Evolutionary conservation across 2,888 invertebrate species (phyloP).

Genomic region (Escarpia spicata): DNA sequence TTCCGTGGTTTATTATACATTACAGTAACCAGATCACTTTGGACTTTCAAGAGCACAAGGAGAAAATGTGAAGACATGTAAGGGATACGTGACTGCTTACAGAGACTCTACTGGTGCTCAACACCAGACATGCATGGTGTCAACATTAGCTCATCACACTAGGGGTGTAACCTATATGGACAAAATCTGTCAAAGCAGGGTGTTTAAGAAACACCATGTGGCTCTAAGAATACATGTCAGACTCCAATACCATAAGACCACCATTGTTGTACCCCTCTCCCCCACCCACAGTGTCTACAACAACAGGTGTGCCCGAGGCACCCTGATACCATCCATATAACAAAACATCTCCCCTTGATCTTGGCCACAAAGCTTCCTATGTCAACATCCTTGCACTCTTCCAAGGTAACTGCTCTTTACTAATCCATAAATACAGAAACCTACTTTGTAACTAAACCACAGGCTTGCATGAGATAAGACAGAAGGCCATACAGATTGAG

Average conservation of each 20-base stretch:
- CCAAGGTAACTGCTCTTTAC: neutral
- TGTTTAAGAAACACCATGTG: neutral
- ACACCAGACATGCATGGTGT: neutral
- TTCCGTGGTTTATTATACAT: neutral
- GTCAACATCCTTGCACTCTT: neutral
- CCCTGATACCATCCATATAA: neutral
- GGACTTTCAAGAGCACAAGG: neutral
- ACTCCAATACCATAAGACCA: neutral
- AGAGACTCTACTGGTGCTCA: neutral
- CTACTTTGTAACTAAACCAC: neutral
- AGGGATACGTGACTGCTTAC: neutral
- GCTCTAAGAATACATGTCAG: neutral
- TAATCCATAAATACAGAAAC: conserved; percentile 16
- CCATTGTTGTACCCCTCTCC: neutral
- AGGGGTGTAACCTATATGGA: neutral
- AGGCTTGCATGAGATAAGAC: neutral
- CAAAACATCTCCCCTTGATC: neutral
- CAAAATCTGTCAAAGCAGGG: neutral
- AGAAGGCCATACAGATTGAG: neutral
- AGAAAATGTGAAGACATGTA: neutral
- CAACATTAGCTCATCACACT: neutral
- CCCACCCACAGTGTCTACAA: neutral
- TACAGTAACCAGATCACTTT: neutral
- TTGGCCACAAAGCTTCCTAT: neutral
- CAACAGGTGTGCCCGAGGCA: neutral